Base-by-base conservation (phyloP, 2,888 invertebrate species). In the Myopa testacea region DNA sequence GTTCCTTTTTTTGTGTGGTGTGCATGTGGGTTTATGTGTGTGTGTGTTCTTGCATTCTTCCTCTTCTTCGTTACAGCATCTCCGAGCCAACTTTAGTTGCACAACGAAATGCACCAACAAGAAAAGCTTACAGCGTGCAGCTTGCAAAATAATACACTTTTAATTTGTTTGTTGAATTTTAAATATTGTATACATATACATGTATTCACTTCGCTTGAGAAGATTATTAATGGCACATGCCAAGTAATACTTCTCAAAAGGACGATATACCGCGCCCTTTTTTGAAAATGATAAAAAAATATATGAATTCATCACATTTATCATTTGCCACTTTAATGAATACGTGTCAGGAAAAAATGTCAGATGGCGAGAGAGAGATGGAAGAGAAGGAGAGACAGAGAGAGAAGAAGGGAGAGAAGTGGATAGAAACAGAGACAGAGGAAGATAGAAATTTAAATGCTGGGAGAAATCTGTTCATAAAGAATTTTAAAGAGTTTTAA, bases 91-190 rank as follows among this genome's bases (percentile, higher is more conserved):
- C 19, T 62, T 62, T 62, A 62, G 62, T 62, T 19, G n/a, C 62
- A 62, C 62, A 26, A 26, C 26, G 8, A 62, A 62, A 62, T 62
- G 26, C 62, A 5, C 8, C 62, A 5, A 10, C 62, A 19, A 26
- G 26, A 62, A 8, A 10, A n/a, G 19, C 26, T 45, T 6, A 6
- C 45, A 10, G 65, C 38, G 37, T 37, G 37, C 26, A 26, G 62
- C 45, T 8, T 55, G 55, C 16, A 6, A 16, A 65, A 38, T 10
- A 34, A 38, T 38, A 38, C 26, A 38, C 4, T 75, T 69, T 75
- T 60, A 75, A 75, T 75, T 75, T 75, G 68, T 75, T 69, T 75
- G 58, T 45, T 69, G 60, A 75, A 69, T 69, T 69, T 26, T 69
- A 69, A 75, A 75, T 75, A 60, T 45, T 63, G 6, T 45, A 45